Evolutionary conservation across 2,113 vertebrate species (phyloP).

Genomic region (Lagopus muta): DNA sequence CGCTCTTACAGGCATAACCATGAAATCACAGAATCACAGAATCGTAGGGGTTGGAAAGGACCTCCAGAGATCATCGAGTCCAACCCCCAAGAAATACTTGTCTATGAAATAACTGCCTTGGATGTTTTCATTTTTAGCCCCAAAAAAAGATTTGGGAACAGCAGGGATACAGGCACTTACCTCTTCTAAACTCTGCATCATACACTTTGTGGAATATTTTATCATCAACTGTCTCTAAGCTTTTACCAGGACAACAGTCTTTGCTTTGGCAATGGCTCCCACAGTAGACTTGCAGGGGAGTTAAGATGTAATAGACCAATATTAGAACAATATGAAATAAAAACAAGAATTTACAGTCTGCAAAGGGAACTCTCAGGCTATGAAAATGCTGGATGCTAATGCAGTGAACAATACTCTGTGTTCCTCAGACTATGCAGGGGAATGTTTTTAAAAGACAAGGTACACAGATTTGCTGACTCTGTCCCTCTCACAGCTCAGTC

Average conservation of each 20-base stretch:
- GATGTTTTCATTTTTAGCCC: background rate
- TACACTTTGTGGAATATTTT: constrained; percentile 21
- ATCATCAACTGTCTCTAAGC: background rate
- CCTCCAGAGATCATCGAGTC: too few species aligned
- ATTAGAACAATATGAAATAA: background rate
- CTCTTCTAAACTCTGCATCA: constrained; percentile 9
- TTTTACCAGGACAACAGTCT: constrained; percentile 13
- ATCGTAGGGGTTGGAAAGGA: too few species aligned
- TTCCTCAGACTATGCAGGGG: constrained; percentile 6
- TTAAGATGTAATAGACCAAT: background rate
- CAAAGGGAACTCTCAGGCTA: background rate
- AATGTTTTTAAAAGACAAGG: background rate
- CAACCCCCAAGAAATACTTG: background rate
- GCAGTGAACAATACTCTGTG: background rate
- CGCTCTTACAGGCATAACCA: background rate
- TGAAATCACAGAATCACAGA: background rate
- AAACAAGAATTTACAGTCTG: background rate
- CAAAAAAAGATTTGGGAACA: background rate
- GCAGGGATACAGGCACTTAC: background rate
- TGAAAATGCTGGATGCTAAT: background rate
- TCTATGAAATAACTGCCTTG: background rate
- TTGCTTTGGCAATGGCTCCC: background rate
- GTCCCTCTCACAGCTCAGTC: background rate
- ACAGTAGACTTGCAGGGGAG: background rate
- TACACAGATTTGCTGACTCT: background rate